phyloP scores from a whole-genome alignment of 1,140 invertebrate genomes.

The Drosophila ohnishii region DNA sequence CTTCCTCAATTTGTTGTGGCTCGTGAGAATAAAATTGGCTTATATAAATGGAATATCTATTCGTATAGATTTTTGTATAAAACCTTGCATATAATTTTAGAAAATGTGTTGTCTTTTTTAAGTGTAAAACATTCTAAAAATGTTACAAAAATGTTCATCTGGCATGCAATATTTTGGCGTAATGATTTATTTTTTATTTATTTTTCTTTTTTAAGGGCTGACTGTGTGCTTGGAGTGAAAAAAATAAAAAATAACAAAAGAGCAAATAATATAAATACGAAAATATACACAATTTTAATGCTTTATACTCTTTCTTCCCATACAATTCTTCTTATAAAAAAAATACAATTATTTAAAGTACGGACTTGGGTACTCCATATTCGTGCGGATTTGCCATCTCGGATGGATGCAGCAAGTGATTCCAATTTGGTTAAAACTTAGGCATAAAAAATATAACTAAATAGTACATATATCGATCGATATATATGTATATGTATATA shows the following conservation, averaged over 20 bases:
- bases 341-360: conserved; percentile 39
- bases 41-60: conserved; percentile 61
- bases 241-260: conserved; percentile 24
- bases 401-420: conserved; percentile 58
- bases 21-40: conserved; percentile 73
- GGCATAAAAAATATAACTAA: conserved; percentile 32
- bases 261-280: conserved; percentile 34
- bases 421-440: conserved; percentile 62
- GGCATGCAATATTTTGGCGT: conserved; percentile 68
- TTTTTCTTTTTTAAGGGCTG: conserved; percentile 16
- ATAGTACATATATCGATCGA: conserved; percentile 26
- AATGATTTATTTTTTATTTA: conserved; percentile 18
- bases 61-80: conserved; percentile 56
- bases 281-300: conserved; percentile 64
- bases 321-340: conserved; percentile 54
- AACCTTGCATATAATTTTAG: conserved; percentile 65
- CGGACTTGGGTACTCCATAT: conserved; percentile 22
- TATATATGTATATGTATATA: conserved; percentile 61
- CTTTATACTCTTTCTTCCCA: conserved; percentile 30
- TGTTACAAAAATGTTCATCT: conserved; percentile 31
- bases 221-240: conserved; percentile 28
- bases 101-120: conserved; percentile 57
- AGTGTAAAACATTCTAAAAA: conserved; percentile 65
- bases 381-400: conserved; percentile 60
- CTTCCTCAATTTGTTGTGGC: conserved; percentile 66